A percentile compares a stretch with the other conserved stretches of the same genome.
Conservation (phyloP, 2,113 vertebrate genomes). For the Corythaeola cristata region DNA sequence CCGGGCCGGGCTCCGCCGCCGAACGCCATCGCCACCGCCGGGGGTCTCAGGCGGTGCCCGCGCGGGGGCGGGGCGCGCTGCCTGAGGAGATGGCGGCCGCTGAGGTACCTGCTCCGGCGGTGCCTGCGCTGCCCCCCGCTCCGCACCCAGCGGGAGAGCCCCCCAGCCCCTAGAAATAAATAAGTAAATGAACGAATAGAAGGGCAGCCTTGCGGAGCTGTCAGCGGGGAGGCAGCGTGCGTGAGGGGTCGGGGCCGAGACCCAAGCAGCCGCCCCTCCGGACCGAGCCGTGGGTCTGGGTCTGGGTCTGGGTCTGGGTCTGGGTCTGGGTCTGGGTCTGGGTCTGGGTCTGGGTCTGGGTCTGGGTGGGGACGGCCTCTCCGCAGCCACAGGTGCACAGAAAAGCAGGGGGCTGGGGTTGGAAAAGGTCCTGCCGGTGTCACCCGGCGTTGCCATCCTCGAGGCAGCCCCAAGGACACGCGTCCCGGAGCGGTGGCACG, state of each 20-base stretch:
- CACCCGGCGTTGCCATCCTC: not conserved
- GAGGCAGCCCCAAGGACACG: not conserved
- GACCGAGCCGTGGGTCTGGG: too few species aligned
- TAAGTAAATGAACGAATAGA: not conserved
- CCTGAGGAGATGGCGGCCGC: not conserved
- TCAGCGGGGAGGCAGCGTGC: too few species aligned
- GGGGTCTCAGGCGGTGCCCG: not conserved
- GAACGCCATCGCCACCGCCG: too few species aligned
- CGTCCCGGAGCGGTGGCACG: not conserved
- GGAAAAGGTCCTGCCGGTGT: accelerated
- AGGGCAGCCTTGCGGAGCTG: not conserved
- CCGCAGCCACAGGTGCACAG: not conserved
- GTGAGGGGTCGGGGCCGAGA: not conserved
- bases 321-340: accelerated
- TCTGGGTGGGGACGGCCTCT: accelerated
- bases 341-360: accelerated
- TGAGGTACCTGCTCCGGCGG: too few species aligned
- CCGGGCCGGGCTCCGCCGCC: not conserved
- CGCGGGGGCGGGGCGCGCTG: not conserved
- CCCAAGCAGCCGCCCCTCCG: not conserved
- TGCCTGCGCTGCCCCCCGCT: too few species aligned
- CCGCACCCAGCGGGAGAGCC: too few species aligned
- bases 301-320: accelerated
- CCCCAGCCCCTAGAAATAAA: not conserved
- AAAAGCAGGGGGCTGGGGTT: accelerated